Conservation (phyloP, 1,140 invertebrate genomes). For the Hyles euphorbiae region DNA sequence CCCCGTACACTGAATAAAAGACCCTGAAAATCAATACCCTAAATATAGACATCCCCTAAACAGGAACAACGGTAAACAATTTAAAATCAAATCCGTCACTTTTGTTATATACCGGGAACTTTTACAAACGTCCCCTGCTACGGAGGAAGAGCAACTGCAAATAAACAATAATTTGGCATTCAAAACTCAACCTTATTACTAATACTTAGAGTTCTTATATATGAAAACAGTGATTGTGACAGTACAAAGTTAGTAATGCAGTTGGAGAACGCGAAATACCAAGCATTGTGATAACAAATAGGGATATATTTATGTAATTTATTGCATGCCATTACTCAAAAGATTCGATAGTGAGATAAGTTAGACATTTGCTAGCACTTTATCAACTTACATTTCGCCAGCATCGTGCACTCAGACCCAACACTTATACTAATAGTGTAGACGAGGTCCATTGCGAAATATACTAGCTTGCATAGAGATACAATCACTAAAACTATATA, state of each 20-base stretch:
- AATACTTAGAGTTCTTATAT: background rate
- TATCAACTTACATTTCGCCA: too few relatives aligned
- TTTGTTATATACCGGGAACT: slow-evolving; percentile 47
- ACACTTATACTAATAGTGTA: too few relatives aligned
- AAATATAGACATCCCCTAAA: slow-evolving; percentile 17
- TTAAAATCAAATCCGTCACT: slow-evolving; percentile 67
- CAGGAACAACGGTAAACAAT: slow-evolving; percentile 55
- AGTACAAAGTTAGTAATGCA: slow-evolving; percentile 1
- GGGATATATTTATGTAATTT: too few relatives aligned
- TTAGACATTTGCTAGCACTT: too few relatives aligned
- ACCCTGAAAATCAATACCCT: background rate
- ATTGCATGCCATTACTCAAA: too few relatives aligned
- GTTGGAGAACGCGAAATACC: background rate
- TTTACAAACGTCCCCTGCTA: slow-evolving; percentile 17
- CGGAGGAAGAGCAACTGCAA: background rate
- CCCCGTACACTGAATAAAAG: background rate
- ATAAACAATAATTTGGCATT: slow-evolving; percentile 2
- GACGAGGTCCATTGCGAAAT: too few relatives aligned
- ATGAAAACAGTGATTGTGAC: background rate
- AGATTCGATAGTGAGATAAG: too few relatives aligned
- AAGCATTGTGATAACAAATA: too few relatives aligned
- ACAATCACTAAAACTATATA: too few relatives aligned
- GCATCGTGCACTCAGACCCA: too few relatives aligned
- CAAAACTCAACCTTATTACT: slow-evolving; percentile 23
- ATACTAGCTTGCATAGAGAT: too few relatives aligned